Conservation (phyloP, 2,113 vertebrate genomes). For the Periophthalmus modestus region DNA sequence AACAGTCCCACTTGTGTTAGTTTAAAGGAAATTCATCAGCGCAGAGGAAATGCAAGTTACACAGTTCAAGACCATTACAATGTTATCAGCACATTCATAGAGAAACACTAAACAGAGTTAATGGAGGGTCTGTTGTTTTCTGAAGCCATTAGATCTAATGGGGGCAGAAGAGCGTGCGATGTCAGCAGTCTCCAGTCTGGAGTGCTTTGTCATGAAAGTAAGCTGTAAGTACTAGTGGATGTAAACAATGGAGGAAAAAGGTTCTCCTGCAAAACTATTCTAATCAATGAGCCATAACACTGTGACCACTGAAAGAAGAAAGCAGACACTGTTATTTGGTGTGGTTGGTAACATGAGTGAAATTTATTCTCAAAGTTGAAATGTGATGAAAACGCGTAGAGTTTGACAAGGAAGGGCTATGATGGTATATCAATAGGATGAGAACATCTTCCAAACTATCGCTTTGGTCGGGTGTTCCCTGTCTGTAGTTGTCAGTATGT, state of each 20-base stretch:
- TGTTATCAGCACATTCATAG: conserved; percentile 17
- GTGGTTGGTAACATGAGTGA: too few relatives aligned
- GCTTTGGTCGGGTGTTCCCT: too few relatives aligned
- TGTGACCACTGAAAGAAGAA: neutral
- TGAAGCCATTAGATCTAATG: conserved; percentile 52
- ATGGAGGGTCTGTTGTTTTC: conserved; percentile 26
- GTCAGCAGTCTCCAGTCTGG: conserved; percentile 31
- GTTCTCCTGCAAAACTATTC: neutral
- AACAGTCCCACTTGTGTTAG: neutral
- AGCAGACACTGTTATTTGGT: neutral
- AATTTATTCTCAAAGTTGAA: too few relatives aligned
- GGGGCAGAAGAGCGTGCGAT: conserved; percentile 34
- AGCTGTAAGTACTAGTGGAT: conserved; percentile 15
- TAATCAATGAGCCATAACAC: neutral
- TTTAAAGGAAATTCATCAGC: conserved; percentile 28
- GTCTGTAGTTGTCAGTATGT: too few relatives aligned
- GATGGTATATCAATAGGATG: too few relatives aligned
- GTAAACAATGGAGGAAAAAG: conserved; percentile 1
- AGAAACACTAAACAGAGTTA: conserved; percentile 21
- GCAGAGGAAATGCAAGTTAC: conserved; percentile 22
- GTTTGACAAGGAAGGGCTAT: too few relatives aligned
- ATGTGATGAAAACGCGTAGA: too few relatives aligned
- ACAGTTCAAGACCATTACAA: conserved; percentile 12
- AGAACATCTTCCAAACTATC: too few relatives aligned
- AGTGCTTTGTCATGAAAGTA: conserved; percentile 22